Evolutionary conservation across 2,113 vertebrate genomes (phyloP).

Genomic region (Syngnathus floridae): DNA sequence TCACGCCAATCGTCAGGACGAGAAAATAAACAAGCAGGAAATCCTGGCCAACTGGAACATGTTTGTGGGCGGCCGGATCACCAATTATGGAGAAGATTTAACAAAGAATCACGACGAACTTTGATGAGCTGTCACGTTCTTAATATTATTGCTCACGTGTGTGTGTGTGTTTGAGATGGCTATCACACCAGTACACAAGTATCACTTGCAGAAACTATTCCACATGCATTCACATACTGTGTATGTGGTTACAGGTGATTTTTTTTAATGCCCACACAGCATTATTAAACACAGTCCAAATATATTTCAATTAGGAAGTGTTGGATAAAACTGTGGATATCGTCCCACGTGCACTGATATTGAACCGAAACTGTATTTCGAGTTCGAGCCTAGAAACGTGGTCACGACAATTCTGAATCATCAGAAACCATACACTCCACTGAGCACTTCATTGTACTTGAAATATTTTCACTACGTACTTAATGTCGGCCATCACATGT

Average conservation of each 20-base stretch:
- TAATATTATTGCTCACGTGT: background rate
- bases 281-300: background rate
- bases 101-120: slow-evolving; percentile 85
- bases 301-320: background rate
- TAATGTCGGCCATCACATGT: background rate
- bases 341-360: slow-evolving; percentile 6
- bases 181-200: background rate
- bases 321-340: background rate
- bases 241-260: slow-evolving; percentile 31
- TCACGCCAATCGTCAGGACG: slow-evolving; percentile 70
- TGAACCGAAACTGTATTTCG: background rate
- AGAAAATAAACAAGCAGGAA: slow-evolving; percentile 83
- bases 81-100: slow-evolving; percentile 89
- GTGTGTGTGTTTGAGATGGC: background rate
- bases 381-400: background rate
- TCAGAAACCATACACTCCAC: background rate
- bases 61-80: slow-evolving; percentile 92
- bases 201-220: background rate
- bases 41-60: slow-evolving; percentile 90
- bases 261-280: background rate
- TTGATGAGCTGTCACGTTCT: slow-evolving; percentile 55
- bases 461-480: background rate
- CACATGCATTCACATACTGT: slow-evolving; percentile 37
- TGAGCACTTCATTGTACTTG: background rate
- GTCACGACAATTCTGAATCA: background rate